Base-by-base conservation (phyloP, 2,797 vertebrate species). In the Numenius phaeopus region DNA sequence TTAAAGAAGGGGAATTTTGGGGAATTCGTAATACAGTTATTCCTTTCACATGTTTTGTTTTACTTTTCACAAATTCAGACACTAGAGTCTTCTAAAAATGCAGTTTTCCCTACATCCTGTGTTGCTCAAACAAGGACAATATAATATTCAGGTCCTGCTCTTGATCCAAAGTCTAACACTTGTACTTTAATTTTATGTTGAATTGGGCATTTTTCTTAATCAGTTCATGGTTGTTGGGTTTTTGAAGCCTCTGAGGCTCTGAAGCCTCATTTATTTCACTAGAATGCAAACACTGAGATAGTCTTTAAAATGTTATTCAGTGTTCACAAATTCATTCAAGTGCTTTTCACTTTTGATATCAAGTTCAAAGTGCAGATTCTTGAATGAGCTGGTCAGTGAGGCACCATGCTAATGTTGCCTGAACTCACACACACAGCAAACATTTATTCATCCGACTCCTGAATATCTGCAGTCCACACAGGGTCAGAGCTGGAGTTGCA, bases 381-480 rank as follows among this genome's bases (percentile, higher is more conserved):
- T 9, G 5, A 44, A 61, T 30, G 24, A 42, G 7, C 14, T 54
- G 30, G 5, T 47, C 14, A 13, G 34, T n/a, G n/a, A 26, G 7
- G 24, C 21, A 32, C 11, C 0, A 2, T 27, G 20, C 11, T 49
- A 50, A 10, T 0, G 3, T 10, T 27, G 8, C 55, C 19, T 34
- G 52, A 58, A 29, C 26, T 64, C 49, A 46, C 10, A 7, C 20
- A 30, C 21, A 9, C 2, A 49, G 20, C 10, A 30, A 57, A 46
- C 14, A 18, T 46, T 75, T 49, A 37, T 14, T 39, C 30, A 5
- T n/a, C 21, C 0, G 8, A 52, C 27, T 17, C 44, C 27, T 47
- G 13, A 13, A 9, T 55, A 21, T 3, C 24, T 46, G 16, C 2
- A 0, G 19, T 26, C 20, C 11, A 1, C 9, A 37, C 30, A 18